Conservation (phyloP, 2,113 vertebrate genomes). For the Arizona elegans region DNA sequence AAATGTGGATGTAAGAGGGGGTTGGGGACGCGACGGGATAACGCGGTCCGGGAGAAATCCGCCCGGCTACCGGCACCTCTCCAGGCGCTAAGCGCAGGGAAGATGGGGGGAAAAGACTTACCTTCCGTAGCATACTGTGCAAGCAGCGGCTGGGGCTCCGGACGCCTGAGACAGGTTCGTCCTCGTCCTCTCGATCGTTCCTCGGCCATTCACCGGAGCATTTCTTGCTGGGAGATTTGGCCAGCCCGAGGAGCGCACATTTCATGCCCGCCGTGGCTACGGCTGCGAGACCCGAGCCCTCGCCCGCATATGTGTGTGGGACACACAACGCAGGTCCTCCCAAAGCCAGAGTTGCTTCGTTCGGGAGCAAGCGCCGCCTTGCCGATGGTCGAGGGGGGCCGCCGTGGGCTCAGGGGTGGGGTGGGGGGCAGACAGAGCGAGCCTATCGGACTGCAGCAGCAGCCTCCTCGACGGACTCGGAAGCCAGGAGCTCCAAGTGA, state of each 20-base stretch:
- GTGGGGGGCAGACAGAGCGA: neutral
- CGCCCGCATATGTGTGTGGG: neutral
- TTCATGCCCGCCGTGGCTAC: constrained; percentile 6
- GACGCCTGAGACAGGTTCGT: neutral
- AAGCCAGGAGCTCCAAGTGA: too few relatives aligned
- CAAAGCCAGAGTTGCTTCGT: constrained; percentile 8
- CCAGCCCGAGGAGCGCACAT: constrained; percentile 15
- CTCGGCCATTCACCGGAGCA: neutral
- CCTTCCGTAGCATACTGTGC: constrained; percentile 29
- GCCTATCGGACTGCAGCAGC: neutral
- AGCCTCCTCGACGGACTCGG: neutral
- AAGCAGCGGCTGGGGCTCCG: constrained; percentile 1
- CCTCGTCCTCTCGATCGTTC: neutral
- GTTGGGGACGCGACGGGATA: neutral
- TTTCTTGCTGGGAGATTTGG: constrained; percentile 4
- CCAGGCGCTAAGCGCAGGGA: too few relatives aligned
- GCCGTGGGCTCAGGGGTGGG: neutral
- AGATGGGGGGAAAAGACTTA: neutral
- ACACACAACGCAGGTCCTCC: neutral
- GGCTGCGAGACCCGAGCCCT: neutral
- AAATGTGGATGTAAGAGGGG: neutral
- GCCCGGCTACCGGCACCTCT: neutral
- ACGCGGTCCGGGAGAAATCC: neutral
- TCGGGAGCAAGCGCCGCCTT: neutral
- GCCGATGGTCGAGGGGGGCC: neutral